Evolutionary conservation across 2,888 invertebrate genomes (phyloP), one percentile per base, ranked within the genome.

Genomic region (Conus canariensis): DNA sequence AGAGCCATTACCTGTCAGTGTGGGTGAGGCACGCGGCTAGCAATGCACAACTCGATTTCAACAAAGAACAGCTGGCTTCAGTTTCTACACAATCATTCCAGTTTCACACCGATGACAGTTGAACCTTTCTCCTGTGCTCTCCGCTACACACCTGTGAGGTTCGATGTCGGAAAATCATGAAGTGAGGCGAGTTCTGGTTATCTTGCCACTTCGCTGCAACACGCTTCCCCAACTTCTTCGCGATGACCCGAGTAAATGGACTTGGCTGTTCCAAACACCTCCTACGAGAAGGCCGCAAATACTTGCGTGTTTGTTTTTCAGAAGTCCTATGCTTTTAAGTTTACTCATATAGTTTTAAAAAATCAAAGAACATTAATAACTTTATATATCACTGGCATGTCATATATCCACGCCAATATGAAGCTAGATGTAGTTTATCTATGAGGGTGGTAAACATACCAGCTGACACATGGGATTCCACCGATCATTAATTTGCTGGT

Each of bases 401-500:
- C 45, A 45, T 45, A 45, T 45, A 45, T 45, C 45, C 45, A 45
- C 45, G 45, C 45, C 45, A 45, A 4, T 45, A 45, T 45, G 45
- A 45, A 8, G n/a, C 74, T n/a, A 22, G 19, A 80, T 30, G 14
- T 80, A 80, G 45, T 45, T 45, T 80, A 4, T 80, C 9, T 77
- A 10, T 19, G 45, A 30, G 77, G 91, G 91, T 88, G 91, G 77
- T 30, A 70, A 87, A 88, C 10, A 59, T 25, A 88, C 90, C 86
- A 90, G 91, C 90, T 64, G 77, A 90, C 85, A 80, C 14, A 80
- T 87, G 90, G 90, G 90, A 90, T 90, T 90, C 88, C 86, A 91
- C 88, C 88, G 91, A 91, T 91, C 90, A 86, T 45, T 45, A 45
- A 45, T 88, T 88, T 74, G 90, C 88, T 91, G 91, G 88, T 91